Evolutionary conservation across 2,888 invertebrate genomes (phyloP).

Genomic region (Leptopterna dolabrata): DNA sequence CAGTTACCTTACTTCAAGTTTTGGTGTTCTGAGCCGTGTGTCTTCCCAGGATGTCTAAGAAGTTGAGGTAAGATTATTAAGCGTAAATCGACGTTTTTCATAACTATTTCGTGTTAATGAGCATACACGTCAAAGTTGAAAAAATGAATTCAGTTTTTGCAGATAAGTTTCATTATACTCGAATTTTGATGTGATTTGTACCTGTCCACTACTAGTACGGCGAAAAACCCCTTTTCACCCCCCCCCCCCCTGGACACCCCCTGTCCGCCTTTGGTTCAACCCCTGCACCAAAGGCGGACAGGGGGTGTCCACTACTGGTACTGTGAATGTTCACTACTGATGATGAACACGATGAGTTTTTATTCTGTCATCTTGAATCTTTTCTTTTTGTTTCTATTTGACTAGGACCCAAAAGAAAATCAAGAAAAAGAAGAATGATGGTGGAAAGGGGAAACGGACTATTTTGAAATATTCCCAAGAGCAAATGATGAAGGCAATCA

Average conservation of each 20-base stretch:
- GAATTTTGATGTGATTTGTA: neutral
- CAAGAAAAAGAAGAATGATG: neutral
- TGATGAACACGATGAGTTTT: slow-evolving; percentile 1
- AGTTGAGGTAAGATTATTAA: neutral
- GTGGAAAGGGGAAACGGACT: neutral
- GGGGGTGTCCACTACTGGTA: neutral
- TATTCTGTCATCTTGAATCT: neutral
- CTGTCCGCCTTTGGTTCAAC: slow-evolving; percentile 13
- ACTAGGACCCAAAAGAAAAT: neutral
- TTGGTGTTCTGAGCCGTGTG: neutral
- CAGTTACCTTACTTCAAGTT: neutral
- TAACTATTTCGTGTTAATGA: neutral
- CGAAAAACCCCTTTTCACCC: slow-evolving; percentile 1
- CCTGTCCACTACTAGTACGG: neutral
- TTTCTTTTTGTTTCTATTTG: neutral
- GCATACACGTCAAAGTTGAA: neutral
- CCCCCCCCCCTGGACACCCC: slow-evolving; percentile 5
- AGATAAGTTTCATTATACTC: neutral
- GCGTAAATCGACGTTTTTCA: neutral
- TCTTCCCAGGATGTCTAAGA: neutral
- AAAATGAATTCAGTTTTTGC: neutral
- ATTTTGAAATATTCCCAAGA: neutral
- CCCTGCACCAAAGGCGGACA: neutral
- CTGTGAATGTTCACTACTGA: neutral
- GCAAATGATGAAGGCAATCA: neutral